Evolutionary conservation across 1,140 invertebrate genomes (phyloP), one percentile per base, ranked within the genome.

Genomic region (Platyura marginata): DNA sequence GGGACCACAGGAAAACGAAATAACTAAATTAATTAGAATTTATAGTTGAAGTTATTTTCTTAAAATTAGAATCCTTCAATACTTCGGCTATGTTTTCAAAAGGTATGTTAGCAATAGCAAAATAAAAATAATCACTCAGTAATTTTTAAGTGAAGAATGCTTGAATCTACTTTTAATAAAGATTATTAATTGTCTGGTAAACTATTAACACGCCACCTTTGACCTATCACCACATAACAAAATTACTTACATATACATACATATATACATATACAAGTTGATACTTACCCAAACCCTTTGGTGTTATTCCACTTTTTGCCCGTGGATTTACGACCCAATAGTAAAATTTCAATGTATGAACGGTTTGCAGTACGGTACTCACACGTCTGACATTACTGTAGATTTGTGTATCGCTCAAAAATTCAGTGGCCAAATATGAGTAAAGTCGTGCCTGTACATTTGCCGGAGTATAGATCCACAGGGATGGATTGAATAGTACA

Each of bases 241-340:
- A 44, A 34, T 41, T 21, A 40, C 37, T 19, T 29, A 22, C 18
- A 40, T 22, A 22, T 10, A 18, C 22, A 25, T 21, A 60, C n/a
- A n/a, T n/a, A n/a, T n/a, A n/a, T n/a, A n/a, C n/a, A n/a, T n/a
- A n/a, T n/a, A n/a, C n/a, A n/a, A n/a, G n/a, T n/a, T n/a, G n/a
- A n/a, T n/a, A n/a, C 75, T 72, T 63, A 95, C 91, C 89, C 44
- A 90, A 63, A 56, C 89, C 91, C 64, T 96, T 96, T 3, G 91
- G 90, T 29, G 77, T 81, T 51, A 95, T 93, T 23, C 90, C 91
- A 64, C 90, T 96, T 60, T 93, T 91, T 29, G 86, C 75, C 49
- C 85, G 71, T 1, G 94, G 94, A 73, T 93, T 95, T 3, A 88
- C 82, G 13, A 98, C 87, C 93, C 94, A 98, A 61, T 98, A 98